Evolutionary conservation across 2,888 invertebrate genomes (phyloP).

Genomic region (Pegoplata infirma): DNA sequence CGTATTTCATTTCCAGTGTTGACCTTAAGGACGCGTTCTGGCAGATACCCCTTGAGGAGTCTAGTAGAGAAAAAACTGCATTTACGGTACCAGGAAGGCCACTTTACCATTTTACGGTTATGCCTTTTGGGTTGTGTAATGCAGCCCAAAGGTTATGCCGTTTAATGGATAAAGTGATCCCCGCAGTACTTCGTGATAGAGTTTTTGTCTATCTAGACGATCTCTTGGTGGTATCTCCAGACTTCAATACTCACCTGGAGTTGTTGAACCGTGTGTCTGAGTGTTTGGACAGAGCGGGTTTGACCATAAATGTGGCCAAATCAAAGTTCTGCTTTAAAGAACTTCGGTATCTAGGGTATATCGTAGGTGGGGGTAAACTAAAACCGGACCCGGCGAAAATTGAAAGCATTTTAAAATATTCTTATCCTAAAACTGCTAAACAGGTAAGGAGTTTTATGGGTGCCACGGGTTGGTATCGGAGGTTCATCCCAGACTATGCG

Average conservation of each 20-base stretch:
- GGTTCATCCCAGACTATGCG: constrained; percentile 14
- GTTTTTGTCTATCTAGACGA: not conserved
- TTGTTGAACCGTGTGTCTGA: too few species aligned
- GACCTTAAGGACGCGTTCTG: too few species aligned
- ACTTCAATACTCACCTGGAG: too few species aligned
- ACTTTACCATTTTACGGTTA: not conserved
- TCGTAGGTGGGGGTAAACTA: too few species aligned
- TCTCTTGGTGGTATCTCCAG: not conserved
- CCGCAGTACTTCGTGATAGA: not conserved
- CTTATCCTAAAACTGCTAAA: too few species aligned
- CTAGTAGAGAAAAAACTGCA: not conserved
- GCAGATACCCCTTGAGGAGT: constrained; percentile 8
- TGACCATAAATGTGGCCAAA: too few species aligned
- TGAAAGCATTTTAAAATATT: too few species aligned
- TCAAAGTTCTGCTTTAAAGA: too few species aligned
- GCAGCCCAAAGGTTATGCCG: not conserved
- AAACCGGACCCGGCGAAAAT: too few species aligned
- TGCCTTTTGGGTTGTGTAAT: not conserved
- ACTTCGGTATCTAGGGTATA: too few species aligned
- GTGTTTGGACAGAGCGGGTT: too few species aligned
- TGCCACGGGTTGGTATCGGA: constrained; percentile 16
- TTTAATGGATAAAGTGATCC: too few species aligned
- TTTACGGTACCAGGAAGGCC: not conserved
- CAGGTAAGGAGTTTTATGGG: not conserved
- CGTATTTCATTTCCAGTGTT: constrained; percentile 1